These are phyloP conservation scores for Onychostoma macrolepis DNA, from an alignment of 2,113 vertebrate species.

Conservation along the genomic window DNA sequence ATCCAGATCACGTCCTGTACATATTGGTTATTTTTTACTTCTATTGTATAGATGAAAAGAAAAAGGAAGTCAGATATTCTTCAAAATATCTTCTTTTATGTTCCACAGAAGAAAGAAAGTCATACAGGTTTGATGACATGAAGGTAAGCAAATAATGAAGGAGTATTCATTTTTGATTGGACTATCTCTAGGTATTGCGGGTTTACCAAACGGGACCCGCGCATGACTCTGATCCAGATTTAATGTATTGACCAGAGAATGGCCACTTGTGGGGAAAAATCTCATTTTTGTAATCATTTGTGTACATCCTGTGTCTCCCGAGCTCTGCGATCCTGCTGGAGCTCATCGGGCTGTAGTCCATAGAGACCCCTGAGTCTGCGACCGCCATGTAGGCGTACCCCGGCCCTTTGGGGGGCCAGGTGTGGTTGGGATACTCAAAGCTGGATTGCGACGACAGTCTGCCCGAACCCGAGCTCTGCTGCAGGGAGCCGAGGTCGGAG, in stretches of 20 bases:
- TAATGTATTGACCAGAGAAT: constrained; percentile 49
- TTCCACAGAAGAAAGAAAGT: no score
- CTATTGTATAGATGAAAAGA: neutral
- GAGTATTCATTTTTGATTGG: no score
- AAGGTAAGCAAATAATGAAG: no score
- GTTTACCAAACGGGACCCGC: neutral
- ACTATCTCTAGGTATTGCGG: neutral
- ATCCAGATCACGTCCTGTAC: neutral
- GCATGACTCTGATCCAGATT: constrained; percentile 34
- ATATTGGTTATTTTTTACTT: neutral
- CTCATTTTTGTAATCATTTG: constrained; percentile 80
- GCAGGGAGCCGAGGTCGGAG: constrained; percentile 72
- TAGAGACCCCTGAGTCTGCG: constrained; percentile 83
- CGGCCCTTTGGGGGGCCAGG: constrained; percentile 67
- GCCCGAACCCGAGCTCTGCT: constrained; percentile 67
- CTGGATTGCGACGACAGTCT: constrained; percentile 73
- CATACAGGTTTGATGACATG: no score
- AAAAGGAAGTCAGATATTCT: neutral
- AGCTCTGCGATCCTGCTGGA: constrained; percentile 62
- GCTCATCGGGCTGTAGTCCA: constrained; percentile 80
- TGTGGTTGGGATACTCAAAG: constrained; percentile 79
- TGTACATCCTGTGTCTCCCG: constrained; percentile 63
- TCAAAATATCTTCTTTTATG: no score
- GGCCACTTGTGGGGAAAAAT: constrained; percentile 58
- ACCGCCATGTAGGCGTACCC: constrained; percentile 81